Evolutionary conservation across 1,140 invertebrate species (phyloP).

Genomic region (Ceratitis capitata): DNA sequence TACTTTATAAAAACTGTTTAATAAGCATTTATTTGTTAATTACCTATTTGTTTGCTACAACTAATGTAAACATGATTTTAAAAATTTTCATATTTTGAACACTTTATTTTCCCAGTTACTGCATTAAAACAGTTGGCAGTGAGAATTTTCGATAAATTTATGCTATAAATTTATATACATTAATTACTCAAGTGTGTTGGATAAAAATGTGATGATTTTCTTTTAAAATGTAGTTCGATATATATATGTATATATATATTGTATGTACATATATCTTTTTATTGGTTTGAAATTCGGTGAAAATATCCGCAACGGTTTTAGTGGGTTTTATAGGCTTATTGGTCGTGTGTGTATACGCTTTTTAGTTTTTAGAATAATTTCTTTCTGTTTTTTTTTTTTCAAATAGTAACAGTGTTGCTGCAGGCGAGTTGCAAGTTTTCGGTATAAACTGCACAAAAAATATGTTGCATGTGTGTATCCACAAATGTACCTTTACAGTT

Average conservation of each 20-base stretch:
- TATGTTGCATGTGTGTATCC: not conserved
- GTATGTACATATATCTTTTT: too few relatives aligned
- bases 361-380: too few relatives aligned
- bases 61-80: not conserved
- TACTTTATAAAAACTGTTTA: not conserved
- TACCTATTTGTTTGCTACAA: not conserved
- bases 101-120: not conserved
- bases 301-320: too few relatives aligned
- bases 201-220: not conserved
- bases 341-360: not conserved
- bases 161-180: not conserved
- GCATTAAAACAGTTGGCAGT: constrained; percentile 25
- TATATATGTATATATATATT: too few relatives aligned
- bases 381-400: not conserved
- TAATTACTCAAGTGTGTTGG: too few relatives aligned
- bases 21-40: not conserved
- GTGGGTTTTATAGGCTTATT: not conserved
- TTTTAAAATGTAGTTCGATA: not conserved
- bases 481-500: too few relatives aligned
- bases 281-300: not conserved
- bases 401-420: not conserved
- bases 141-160: constrained; percentile 8
- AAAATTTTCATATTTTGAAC: constrained; percentile 1
- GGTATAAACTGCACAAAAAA: not conserved
- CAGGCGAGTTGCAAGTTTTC: not conserved